Evolutionary conservation across 1,140 invertebrate genomes (phyloP), one percentile per base, ranked within the genome.

Genomic region (Drosophila guanche): DNA sequence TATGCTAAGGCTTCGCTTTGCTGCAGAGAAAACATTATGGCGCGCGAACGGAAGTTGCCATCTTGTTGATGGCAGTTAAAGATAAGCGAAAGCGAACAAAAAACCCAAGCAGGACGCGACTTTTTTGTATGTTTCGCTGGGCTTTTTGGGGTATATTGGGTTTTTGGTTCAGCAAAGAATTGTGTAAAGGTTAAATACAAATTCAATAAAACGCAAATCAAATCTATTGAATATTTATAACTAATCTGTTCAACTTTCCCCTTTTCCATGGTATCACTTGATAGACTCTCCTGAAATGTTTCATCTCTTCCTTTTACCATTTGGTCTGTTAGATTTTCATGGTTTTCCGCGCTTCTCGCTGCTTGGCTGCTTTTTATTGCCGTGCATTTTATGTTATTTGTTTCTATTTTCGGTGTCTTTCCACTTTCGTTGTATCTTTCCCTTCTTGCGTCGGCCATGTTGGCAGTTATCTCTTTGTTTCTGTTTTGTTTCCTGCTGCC

Each of bases 51-150:
- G 89, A 90, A 90, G 89, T 90, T 90, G 89, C 89, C 89, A 90
- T 90, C 89, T 90, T 90, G 89, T 90, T 90, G 89, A 90, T 90
- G 89, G 89, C 89, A 90, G 84, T 90, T 90, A 90, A 90, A 90
- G 89, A 90, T 90, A 90, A 90, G 73, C 77, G 79, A 79, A 75
- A 67, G 53, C 60, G 53, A 84, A 76, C 66, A 57, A 65, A 63
- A 46, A 76, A 55, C 43, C 33, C 48, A 52, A 73, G 51, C 60
- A 76, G 55, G 60, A 72, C 54, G 46, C 63, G 27, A 52, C 41
- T 67, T 65, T 61, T 76, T 68, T 68, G 62, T 74, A 58, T 62
- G 59, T 58, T 27, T 40, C 23, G 42, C 40, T 53, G 47, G n/a
- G 27, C 41, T 29, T 56, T 14, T n/a, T 12, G 5, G 37, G 55